Evolutionary conservation across 2,888 invertebrate species (phyloP).

Genomic region (Megalurothrips usitatus): DNA sequence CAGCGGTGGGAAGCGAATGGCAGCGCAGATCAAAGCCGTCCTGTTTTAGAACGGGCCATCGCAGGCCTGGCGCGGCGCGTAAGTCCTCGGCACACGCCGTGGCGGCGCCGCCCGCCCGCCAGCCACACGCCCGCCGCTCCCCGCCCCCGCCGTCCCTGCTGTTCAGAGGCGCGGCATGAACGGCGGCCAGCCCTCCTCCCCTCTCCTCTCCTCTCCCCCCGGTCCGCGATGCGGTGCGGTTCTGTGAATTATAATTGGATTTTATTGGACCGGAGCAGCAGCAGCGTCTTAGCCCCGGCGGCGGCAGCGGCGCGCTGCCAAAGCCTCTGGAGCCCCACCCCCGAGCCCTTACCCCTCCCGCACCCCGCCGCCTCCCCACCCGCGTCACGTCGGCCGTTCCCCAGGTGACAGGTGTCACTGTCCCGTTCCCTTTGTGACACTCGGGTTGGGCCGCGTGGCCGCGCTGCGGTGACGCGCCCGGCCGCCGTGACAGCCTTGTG

Average conservation of each 20-base stretch:
- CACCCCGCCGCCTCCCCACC: not conserved
- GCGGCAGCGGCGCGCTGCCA: not conserved
- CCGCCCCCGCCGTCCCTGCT: too few species aligned
- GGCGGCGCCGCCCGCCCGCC: too few species aligned
- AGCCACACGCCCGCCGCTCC: too few species aligned
- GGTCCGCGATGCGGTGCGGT: conserved; percentile 35
- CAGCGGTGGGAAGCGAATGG: not conserved
- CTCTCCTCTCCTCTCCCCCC: conserved; percentile 22
- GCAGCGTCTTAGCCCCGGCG: not conserved
- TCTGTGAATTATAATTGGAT: conserved; percentile 12
- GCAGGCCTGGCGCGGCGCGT: too few species aligned
- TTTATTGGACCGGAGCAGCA: conserved; percentile 4
- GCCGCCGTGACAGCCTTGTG: not conserved
- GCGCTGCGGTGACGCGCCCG: not conserved
- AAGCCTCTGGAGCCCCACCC: not conserved
- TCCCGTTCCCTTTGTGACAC: not conserved
- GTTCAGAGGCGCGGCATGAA: not conserved
- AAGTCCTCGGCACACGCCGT: too few species aligned
- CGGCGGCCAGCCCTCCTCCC: conserved; percentile 33
- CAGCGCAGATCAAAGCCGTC: not conserved
- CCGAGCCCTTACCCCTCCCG: not conserved
- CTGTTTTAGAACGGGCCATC: not conserved
- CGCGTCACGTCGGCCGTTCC: conserved; percentile 32
- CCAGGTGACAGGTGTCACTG: conserved; percentile 21
- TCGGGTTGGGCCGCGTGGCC: not conserved